Evolutionary conservation across 2,113 vertebrate species (phyloP), one percentile per base, ranked within the genome.

Genomic region (Hippocampus abdominalis): DNA sequence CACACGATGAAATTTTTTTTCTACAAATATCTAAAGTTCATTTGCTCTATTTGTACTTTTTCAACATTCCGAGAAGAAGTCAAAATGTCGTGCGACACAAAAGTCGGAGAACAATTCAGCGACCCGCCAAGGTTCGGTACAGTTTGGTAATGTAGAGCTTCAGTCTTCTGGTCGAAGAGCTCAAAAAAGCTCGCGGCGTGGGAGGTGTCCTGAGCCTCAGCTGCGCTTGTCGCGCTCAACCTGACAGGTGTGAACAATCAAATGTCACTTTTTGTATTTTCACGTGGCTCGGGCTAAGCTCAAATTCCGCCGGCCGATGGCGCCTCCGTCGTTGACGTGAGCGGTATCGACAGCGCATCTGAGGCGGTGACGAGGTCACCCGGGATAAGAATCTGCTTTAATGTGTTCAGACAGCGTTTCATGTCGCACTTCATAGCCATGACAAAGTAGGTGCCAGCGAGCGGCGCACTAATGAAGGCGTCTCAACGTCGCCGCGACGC

Each of bases 401-500:
- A 54, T n/a, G 51, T n/a, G 21, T 23, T 54, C 51, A 54, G 51
- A 54, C 51, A 54, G 51, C 51, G n/a, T 54, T 54, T 54, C 51
- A 23, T 54, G 51, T 54, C 21, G 51, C 51, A 54, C 51, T 54
- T 54, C 51, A 54, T 54, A n/a, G 51, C 51, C 51, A 3, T n/a
- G 51, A 54, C 51, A 54, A 54, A 54, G 51, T 23, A 11, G 51
- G 51, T 23, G 51, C 23, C 51, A 23, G 51, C 51, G 21, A 23
- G 51, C 51, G 51, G 21, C 51, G 51, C 51, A 1, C 51, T 54
- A 54, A 54, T 54, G n/a, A 23, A 54, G 21, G 20, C 51, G 2
- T 23, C 11, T 10, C 49, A 1, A 10, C 21, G 21, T 54, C 51
- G 48, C 4, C 18, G 48, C 1, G 18, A 49, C 20, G 48, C 16